Conservation (phyloP, 2,888 invertebrate genomes). For the Physocephala rufipes region DNA sequence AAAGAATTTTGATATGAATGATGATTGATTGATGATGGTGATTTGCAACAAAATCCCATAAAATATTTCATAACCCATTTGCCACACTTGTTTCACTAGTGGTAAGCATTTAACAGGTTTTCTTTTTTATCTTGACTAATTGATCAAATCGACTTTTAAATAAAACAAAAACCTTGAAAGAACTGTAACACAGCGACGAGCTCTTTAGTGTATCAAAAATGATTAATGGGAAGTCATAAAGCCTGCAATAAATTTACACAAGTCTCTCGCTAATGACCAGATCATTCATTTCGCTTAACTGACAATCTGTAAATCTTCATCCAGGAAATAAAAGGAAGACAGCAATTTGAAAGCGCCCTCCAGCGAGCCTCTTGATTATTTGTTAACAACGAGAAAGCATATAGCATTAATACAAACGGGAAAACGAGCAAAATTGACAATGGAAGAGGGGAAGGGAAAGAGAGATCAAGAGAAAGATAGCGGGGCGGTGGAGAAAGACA, state of each 20-base stretch:
- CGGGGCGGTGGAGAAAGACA: background rate
- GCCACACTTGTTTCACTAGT: no score
- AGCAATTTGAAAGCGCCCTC: background rate
- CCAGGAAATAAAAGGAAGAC: background rate
- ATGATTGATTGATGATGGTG: no score
- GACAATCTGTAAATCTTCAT: background rate
- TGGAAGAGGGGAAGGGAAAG: background rate
- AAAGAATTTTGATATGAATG: no score
- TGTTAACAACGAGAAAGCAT: background rate
- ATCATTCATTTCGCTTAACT: background rate
- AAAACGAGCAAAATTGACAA: no score
- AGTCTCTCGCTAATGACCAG: background rate
- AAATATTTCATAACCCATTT: no score
- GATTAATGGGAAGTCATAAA: conserved; percentile 1
- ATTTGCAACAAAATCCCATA: no score
- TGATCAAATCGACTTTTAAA: no score
- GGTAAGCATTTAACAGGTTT: no score
- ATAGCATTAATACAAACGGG: no score
- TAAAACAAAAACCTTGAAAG: background rate
- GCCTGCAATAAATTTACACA: background rate
- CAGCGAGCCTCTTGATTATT: background rate
- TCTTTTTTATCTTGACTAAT: no score
- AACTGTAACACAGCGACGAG: background rate
- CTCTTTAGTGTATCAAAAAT: background rate
- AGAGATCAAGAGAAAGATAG: background rate